phyloP scores from a whole-genome alignment of 2,113 vertebrate species.

The Xerus inauris region DNA sequence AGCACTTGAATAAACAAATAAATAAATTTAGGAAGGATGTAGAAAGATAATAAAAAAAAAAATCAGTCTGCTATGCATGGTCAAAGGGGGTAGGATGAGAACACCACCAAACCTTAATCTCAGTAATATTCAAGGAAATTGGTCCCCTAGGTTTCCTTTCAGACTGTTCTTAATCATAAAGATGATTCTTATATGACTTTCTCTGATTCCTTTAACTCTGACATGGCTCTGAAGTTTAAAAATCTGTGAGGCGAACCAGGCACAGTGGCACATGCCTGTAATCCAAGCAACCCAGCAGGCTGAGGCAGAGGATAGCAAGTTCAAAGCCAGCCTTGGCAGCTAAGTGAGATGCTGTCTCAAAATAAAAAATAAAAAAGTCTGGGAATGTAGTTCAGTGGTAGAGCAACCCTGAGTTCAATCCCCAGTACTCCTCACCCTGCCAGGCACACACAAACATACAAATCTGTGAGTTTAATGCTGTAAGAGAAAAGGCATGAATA shows the following conservation, averaged over 20 bases:
- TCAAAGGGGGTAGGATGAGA: not conserved
- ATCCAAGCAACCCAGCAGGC: no score
- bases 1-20: not conserved
- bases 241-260: not conserved
- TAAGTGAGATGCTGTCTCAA: no score
- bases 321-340: no score
- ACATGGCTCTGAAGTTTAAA: not conserved
- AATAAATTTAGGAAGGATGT: not conserved
- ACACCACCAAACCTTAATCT: not conserved
- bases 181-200: not conserved
- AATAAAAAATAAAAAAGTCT: no score
- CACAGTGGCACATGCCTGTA: no score
- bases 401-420: no score
- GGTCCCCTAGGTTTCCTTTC: not conserved
- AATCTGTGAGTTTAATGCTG: no score
- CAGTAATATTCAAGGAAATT: not conserved
- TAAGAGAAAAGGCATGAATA: not conserved
- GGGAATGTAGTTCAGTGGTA: no score
- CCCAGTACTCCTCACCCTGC: no score
- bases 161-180: not conserved
- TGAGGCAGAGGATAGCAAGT: no score
- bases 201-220: not conserved
- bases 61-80: not conserved
- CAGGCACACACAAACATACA: no score
- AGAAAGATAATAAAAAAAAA: not conserved